Evolutionary conservation across 2,888 invertebrate genomes (phyloP), one percentile per base, ranked within the genome.

Genomic region (Cremastinae sp.): DNA sequence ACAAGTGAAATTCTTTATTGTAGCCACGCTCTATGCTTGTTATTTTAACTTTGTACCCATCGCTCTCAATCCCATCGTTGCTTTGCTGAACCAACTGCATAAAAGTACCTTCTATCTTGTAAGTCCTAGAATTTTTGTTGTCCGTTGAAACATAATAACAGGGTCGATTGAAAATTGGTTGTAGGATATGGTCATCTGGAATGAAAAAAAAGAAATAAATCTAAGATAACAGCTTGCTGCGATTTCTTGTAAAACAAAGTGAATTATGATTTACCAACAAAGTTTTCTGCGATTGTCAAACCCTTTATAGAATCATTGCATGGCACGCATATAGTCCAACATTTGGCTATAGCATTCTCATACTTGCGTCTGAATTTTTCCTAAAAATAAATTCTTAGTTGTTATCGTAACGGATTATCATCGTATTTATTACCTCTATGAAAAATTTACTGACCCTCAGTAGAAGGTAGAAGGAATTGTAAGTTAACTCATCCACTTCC

Each of bases 281-380:
- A 84, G 28, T 81, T 66, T 53, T 83, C 81, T 8, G 82, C 81
- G 53, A 85, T 82, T 2, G 75, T 70, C 12, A 82, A 68, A 51
- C 81, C 83, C 49, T 79, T 74, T 20, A 85, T 69, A 7, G 82
- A 83, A 55, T 81, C 78, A 22, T 72, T 80, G 59, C 78, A 79
- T 14, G 85, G 85, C n/a, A 85, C 81, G 55, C 85, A 85, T 53
- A 85, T 83, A 14, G 83, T 84, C 81, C 85, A 84, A 56, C 84
- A 83, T 71, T 84, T 84, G 1, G 83, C 76, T 35, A 84, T 37
- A 0, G 85, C 84, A 0, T 71, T 51, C 58, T 84, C 83, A 73
- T 84, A 82, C 68, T 83, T 85, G 37, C 81, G 79, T 47, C 79
- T 78, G 51, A 80, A 83, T 47, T 83, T 79, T 45, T 84, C 83